Evolutionary conservation across 2,888 invertebrate species (phyloP).

Genomic region (Allolobophora icterica): DNA sequence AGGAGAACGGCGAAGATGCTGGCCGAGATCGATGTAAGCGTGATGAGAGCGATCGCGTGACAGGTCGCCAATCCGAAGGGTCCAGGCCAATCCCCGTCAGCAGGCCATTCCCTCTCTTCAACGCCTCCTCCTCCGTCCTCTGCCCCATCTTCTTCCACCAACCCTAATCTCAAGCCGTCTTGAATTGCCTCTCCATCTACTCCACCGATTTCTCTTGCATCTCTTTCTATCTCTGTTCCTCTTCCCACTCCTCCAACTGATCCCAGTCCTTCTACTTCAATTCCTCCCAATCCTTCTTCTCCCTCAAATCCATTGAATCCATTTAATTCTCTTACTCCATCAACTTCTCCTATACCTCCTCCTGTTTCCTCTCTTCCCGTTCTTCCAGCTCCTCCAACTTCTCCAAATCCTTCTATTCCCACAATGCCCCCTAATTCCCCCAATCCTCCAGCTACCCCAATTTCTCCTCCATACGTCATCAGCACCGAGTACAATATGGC

Average conservation of each 20-base stretch:
- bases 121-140: background rate
- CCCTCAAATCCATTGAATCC: background rate
- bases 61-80: constrained; percentile 60
- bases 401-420: background rate
- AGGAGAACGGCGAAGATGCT: constrained; percentile 73
- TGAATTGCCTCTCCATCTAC: background rate
- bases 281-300: background rate
- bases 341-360: background rate
- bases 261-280: background rate
- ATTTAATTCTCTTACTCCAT: background rate
- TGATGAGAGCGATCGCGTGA: constrained; percentile 72
- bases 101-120: background rate
- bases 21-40: constrained; percentile 70
- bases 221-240: background rate
- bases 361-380: background rate
- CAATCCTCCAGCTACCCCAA: background rate
- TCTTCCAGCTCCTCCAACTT: background rate
- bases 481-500: constrained; percentile 40
- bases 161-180: background rate
- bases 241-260: background rate
- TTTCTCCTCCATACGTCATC: background rate
- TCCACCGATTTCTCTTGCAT: background rate
- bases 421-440: background rate
- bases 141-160: background rate
- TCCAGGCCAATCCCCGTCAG: background rate